These are phyloP conservation scores for Ophonus ardosiacus DNA, from an alignment of 2,888 invertebrate genomes.

Conservation along the genomic window DNA sequence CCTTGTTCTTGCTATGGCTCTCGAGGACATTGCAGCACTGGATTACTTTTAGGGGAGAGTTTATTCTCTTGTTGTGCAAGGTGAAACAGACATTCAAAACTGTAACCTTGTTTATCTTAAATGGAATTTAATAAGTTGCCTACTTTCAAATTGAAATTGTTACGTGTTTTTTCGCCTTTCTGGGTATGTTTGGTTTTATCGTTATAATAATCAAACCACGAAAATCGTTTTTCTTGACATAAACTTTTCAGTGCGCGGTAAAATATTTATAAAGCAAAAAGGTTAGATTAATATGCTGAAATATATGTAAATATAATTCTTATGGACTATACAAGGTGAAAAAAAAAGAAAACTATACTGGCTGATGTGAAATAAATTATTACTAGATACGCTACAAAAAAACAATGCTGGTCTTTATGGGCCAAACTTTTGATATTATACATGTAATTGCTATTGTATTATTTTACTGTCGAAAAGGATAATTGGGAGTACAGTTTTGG, in stretches of 20 bases:
- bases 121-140: slow-evolving; percentile 30
- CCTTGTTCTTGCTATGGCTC: not conserved
- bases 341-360: too few species aligned
- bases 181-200: not conserved
- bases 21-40: slow-evolving; percentile 5
- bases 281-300: too few species aligned
- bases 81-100: slow-evolving; percentile 22
- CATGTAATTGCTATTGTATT: too few species aligned
- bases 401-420: too few species aligned
- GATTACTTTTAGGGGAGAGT: slow-evolving; percentile 44
- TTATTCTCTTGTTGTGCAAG: slow-evolving; percentile 29
- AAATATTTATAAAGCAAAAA: too few species aligned
- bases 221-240: not conserved
- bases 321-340: too few species aligned
- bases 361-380: too few species aligned
- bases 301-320: too few species aligned
- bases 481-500: too few species aligned
- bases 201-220: not conserved
- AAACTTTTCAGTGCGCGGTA: not conserved
- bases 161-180: slow-evolving; percentile 1
- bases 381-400: too few species aligned
- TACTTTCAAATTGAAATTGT: slow-evolving; percentile 28
- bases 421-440: too few species aligned
- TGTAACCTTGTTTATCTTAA: slow-evolving; percentile 33
- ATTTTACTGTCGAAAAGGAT: too few species aligned